A percentile compares a stretch with the other conserved stretches of the same genome.
These are phyloP conservation scores for Henricia sp. DNA, from an alignment of 53 echinoderm and acorn worm species.

Conservation along the genomic window DNA sequence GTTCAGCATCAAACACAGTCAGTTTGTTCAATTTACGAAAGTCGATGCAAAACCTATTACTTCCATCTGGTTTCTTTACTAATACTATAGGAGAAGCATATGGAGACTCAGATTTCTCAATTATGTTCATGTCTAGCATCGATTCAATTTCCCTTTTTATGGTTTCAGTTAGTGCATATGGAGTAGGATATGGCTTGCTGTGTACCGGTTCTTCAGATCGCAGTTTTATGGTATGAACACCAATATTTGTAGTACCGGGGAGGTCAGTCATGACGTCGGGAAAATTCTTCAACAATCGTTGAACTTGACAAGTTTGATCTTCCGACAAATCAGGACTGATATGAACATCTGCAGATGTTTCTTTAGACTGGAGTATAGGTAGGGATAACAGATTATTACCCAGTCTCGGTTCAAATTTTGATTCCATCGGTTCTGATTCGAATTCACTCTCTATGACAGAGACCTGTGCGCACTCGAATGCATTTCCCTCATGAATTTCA, in stretches of 20 bases:
- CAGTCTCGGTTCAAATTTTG: not conserved
- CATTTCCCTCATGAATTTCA: not conserved
- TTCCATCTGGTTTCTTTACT: conserved; percentile 50
- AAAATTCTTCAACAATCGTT: conserved; percentile 17
- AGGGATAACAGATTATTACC: too few relatives aligned
- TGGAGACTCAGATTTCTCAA: conserved; percentile 26
- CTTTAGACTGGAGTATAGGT: not conserved
- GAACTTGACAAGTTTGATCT: conserved; percentile 8
- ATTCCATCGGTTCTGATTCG: not conserved
- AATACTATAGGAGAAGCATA: conserved; percentile 60
- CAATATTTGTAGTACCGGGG: conserved; percentile 38
- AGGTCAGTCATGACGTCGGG: conserved; percentile 41
- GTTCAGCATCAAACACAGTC: conserved; percentile 32
- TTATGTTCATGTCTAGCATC: conserved; percentile 42
- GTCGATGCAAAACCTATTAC: conserved; percentile 58
- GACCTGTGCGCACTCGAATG: not conserved
- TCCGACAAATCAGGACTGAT: not conserved
- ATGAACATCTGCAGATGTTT: conserved; percentile 25
- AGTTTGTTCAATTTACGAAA: conserved; percentile 37
- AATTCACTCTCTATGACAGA: not conserved
- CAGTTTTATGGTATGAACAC: conserved; percentile 13
- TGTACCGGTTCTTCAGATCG: conserved; percentile 12
- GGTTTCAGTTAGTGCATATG: conserved; percentile 18
- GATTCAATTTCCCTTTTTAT: conserved; percentile 13
- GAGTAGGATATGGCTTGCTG: conserved; percentile 46